Percentiles rank a stretch among this genome's conserved stretches.
Evolutionary conservation across 2,113 vertebrate species (phyloP).

Genomic region (Struthio camelus): DNA sequence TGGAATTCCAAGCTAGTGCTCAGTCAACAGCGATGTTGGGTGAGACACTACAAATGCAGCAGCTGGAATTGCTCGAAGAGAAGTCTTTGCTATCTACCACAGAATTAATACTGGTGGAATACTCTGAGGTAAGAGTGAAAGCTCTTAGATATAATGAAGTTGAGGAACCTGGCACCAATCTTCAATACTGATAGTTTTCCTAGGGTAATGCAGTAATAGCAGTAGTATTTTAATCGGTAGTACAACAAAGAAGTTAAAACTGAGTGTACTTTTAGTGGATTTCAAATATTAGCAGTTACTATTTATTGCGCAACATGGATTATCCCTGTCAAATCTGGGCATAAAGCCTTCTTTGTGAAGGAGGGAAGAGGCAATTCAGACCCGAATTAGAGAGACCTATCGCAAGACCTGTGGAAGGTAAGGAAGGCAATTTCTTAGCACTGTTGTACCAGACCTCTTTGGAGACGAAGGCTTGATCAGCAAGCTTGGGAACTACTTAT

Average conservation of each 20-base stretch:
- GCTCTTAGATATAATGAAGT: not conserved
- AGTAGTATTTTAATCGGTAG: not conserved
- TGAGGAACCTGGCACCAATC: not conserved
- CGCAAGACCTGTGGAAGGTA: not conserved
- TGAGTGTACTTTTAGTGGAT: not conserved
- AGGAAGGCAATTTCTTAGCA: not conserved
- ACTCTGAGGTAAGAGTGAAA: not conserved
- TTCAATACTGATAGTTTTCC: not conserved
- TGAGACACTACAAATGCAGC: constrained; percentile 18
- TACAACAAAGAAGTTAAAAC: not conserved
- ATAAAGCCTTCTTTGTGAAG: not conserved
- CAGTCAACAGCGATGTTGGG: not conserved
- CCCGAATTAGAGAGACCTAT: not conserved
- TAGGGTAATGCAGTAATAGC: not conserved
- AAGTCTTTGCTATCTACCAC: not conserved
- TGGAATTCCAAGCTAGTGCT: not conserved
- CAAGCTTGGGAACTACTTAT: not conserved
- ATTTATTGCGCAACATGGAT: not conserved
- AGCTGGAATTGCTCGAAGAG: not conserved
- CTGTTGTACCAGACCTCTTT: not conserved
- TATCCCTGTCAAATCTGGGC: not conserved
- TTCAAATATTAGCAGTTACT: not conserved
- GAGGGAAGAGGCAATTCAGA: not conserved
- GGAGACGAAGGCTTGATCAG: not conserved
- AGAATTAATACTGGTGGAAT: not conserved